phyloP scores from a whole-genome alignment of 2,113 vertebrate genomes.

The Silurus meridionalis region DNA sequence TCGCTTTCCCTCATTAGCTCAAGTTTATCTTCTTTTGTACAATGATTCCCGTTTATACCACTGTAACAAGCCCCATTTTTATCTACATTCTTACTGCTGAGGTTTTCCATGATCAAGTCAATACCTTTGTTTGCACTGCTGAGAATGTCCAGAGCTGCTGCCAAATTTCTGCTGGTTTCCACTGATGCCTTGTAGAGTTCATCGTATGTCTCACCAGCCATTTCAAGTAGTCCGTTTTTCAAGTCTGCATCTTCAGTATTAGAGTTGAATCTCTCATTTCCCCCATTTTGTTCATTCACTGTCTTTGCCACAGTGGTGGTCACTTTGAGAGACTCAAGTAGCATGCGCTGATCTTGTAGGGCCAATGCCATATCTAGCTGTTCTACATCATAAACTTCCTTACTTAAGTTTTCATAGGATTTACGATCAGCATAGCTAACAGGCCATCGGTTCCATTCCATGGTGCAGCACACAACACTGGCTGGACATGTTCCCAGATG shows the following conservation, averaged over 20 bases:
- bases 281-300: conserved; percentile 72
- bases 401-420: conserved; percentile 95
- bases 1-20: conserved; percentile 74
- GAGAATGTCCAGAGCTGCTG: conserved; percentile 90
- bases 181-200: conserved; percentile 86
- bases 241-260: conserved; percentile 68
- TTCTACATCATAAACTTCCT: conserved; percentile 93
- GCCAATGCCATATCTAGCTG: conserved; percentile 98
- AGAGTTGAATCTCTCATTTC: conserved; percentile 76
- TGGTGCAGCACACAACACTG: conserved; percentile 97
- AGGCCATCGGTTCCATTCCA: conserved; percentile 99
- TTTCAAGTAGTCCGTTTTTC: conserved; percentile 76
- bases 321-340: conserved; percentile 94
- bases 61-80: conserved; percentile 67
- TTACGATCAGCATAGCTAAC: conserved; percentile 95
- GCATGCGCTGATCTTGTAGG: conserved; percentile 96
- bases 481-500: conserved; percentile 92
- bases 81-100: conserved; percentile 69
- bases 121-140: conserved; percentile 84
- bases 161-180: conserved; percentile 88
- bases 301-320: conserved; percentile 87
- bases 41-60: conserved; percentile 67
- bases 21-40: conserved; percentile 66
- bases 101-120: conserved; percentile 77
- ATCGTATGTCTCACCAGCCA: conserved; percentile 85